phyloP scores from a whole-genome alignment of 2,113 vertebrate genomes.

The Saguinus imperator region DNA sequence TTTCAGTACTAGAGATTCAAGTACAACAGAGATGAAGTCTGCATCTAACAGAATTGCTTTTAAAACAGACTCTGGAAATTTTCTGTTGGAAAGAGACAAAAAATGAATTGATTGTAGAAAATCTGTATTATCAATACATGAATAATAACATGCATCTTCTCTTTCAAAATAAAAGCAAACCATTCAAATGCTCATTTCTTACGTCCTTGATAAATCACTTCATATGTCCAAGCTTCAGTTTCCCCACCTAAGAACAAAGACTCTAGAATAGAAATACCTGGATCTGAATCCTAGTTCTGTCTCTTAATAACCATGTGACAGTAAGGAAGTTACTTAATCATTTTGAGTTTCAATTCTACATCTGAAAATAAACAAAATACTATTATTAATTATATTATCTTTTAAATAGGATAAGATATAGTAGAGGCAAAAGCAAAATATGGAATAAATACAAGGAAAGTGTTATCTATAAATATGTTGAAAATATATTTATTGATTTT shows the following conservation, averaged over 20 bases:
- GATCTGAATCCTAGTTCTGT: not conserved
- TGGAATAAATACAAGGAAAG: not conserved
- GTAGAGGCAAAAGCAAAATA: not conserved
- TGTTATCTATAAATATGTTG: not conserved
- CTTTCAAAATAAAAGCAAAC: not conserved
- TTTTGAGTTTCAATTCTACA: not conserved
- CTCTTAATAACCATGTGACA: not conserved
- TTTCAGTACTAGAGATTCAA: not conserved
- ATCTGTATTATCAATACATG: not conserved
- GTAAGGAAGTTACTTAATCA: not conserved
- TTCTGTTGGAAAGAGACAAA: too few species aligned
- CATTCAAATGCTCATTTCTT: not conserved
- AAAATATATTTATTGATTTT: not conserved
- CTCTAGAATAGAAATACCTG: not conserved
- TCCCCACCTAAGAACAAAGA: not conserved
- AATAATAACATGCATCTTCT: not conserved
- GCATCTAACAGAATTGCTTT: not conserved
- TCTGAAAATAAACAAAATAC: conserved; percentile 38
- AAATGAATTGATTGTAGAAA: not conserved
- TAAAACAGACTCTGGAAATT: too few species aligned
- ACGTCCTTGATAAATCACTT: not conserved
- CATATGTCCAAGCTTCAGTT: not conserved
- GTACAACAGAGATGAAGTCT: not conserved
- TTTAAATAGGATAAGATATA: not conserved
- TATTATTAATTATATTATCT: not conserved